These are phyloP conservation scores for Rhamphomyia laevipes DNA, from an alignment of 2,888 invertebrate genomes.

Conservation along the genomic window DNA sequence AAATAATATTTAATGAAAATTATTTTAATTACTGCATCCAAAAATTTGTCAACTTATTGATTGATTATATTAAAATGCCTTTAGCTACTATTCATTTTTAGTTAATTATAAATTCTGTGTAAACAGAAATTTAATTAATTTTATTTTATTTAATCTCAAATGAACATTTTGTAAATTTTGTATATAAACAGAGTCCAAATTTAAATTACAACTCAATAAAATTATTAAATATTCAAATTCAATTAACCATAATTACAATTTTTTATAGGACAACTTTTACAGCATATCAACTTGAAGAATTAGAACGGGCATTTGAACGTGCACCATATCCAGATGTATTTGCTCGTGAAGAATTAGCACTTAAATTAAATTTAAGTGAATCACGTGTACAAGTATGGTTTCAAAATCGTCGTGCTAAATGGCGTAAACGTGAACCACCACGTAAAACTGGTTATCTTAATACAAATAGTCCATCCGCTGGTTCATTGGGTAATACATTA, in stretches of 20 bases:
- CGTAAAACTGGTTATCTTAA: slow-evolving; percentile 74
- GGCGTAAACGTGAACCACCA: slow-evolving; percentile 89
- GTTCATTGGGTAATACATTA: slow-evolving; percentile 36
- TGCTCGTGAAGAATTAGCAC: slow-evolving; percentile 84
- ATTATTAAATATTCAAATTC: no score
- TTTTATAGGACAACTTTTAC: slow-evolving; percentile 87
- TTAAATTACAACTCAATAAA: no score
- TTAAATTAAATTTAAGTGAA: slow-evolving; percentile 81
- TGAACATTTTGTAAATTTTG: no score
- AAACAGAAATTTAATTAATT: no score
- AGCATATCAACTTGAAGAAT: slow-evolving; percentile 84
- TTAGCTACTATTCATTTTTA: no score
- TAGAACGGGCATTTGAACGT: slow-evolving; percentile 87
- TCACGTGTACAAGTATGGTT: slow-evolving; percentile 48
- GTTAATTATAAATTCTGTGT: no score
- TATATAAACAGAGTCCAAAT: no score
- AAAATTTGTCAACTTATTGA: no score
- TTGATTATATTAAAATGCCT: no score
- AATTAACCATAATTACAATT: not conserved
- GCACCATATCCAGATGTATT: slow-evolving; percentile 96
- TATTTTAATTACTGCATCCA: no score
- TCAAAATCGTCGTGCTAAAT: slow-evolving; percentile 77
- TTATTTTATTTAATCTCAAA: no score
- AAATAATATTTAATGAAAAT: no score
- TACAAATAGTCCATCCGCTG: slow-evolving; percentile 54